Base-by-base conservation (phyloP, 2,113 vertebrate species). In the Platanista minor region DNA sequence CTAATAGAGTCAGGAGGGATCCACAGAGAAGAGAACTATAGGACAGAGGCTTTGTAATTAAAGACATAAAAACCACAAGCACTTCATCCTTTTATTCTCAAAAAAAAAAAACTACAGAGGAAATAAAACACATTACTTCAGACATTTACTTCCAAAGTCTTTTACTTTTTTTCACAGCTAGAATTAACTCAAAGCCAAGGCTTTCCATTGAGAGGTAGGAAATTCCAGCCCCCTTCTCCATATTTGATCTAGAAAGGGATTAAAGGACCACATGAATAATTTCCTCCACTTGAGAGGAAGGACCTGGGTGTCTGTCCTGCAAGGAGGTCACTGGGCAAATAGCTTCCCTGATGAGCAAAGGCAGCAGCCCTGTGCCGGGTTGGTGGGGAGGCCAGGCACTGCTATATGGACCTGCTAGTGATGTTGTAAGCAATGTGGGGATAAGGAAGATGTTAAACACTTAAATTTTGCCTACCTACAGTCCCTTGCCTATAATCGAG, bases 401-500 rank as follows among this genome's bases (percentile, higher is more conserved):
- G 15, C 23, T 17, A 20, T 4, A 13, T 0, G 10, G 41, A 33
- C 87, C 57, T 78, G 10, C 41, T 67, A 6, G n/a, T 62, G 39
- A n/a, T 23, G 57, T 33, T 33, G 5, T 36, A 69, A 85, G 92
- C 36, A 39, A 12, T 0, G 14, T 0, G 1, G 9, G 41, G 17
- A 43, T 75, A 41, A 3, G 1, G 52, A 61, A 81, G 21, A 23
- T 93, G 78, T 81, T 64, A 18, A 62, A 57, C 14, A 12, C 67
- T 57, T 39, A 3, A 11, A 46, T 82, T 12, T 94, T 92, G 49
- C 20, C 94, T 97, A 0, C 29, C 1, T 23, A 2, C 94, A 99
- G 98, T 98, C 98, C 8, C 97, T 98, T 39, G 36, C 97, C 0
- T 99, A 99, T 62, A 98, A 98, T 39, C 97, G 0, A 0, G 98